These are phyloP conservation scores for Podocnemis expansa DNA, from an alignment of 2,113 vertebrate species.

Conservation along the genomic window DNA sequence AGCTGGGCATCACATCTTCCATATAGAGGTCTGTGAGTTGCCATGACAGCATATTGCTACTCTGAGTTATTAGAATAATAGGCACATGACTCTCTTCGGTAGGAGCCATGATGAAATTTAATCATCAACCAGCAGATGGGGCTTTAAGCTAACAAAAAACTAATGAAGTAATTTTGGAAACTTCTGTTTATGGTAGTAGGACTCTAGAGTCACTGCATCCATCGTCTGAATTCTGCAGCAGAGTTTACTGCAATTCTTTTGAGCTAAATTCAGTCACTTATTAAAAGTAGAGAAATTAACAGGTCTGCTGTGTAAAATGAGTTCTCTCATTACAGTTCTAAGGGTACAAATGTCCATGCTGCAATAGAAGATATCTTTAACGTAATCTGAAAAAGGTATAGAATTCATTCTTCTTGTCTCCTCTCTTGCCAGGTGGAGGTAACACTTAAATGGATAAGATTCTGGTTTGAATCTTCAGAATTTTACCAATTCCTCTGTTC, in stretches of 20 bases:
- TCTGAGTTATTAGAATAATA: conserved; percentile 27
- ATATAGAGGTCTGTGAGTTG: not conserved
- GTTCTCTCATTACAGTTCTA: not conserved
- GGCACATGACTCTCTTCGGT: not conserved
- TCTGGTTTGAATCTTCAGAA: not conserved
- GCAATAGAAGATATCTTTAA: accelerated
- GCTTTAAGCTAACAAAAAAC: conserved; percentile 65
- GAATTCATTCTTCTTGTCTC: not conserved
- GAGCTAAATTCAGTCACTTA: not conserved
- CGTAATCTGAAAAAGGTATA: not conserved
- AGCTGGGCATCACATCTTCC: conserved; percentile 35
- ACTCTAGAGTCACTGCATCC: not conserved
- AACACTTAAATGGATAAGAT: not conserved
- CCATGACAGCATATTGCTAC: conserved; percentile 34
- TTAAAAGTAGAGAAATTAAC: not conserved
- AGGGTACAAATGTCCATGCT: accelerated
- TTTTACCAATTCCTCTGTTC: not conserved
- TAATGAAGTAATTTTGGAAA: not conserved
- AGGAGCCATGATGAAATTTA: conserved; percentile 31
- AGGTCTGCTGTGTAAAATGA: not conserved
- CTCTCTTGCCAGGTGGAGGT: not conserved
- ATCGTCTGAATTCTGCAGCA: not conserved
- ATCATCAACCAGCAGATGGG: conserved; percentile 68
- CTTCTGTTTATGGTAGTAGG: not conserved
- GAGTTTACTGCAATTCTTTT: not conserved